Percentiles rank a stretch among this genome's conserved stretches.
phyloP scores from a whole-genome alignment of 2,113 vertebrate genomes.

The Corythornis madagascariensis region DNA sequence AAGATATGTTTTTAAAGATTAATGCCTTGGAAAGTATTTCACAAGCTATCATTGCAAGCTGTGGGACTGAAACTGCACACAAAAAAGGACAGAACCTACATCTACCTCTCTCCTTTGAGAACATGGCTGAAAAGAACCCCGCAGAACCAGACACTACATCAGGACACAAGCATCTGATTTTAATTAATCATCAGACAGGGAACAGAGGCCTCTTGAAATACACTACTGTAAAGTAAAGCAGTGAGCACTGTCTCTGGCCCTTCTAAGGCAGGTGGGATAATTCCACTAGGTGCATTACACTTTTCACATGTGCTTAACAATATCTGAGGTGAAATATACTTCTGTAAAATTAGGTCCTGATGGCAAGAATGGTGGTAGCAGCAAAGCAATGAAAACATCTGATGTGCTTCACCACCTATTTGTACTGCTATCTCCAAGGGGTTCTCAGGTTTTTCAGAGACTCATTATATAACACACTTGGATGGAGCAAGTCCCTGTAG shows the following conservation, averaged over 20 bases:
- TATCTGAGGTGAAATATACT: background rate
- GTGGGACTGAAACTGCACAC: background rate
- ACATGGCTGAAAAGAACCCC: background rate
- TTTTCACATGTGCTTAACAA: background rate
- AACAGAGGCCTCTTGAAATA: background rate
- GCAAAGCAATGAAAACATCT: background rate
- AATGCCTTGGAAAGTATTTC: constrained; percentile 22
- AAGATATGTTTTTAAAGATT: background rate
- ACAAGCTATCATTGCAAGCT: background rate
- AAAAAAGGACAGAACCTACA: background rate
- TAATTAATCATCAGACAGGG: background rate
- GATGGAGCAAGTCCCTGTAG: background rate
- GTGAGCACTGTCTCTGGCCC: background rate
- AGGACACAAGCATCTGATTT: background rate
- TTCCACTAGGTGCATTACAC: background rate
- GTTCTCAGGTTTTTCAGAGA: background rate
- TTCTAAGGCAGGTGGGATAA: background rate
- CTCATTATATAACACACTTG: background rate
- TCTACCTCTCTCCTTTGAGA: background rate
- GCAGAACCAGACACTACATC: background rate
- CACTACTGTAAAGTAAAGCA: background rate
- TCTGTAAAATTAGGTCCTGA: background rate
- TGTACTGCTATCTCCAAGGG: background rate
- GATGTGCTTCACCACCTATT: background rate
- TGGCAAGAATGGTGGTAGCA: background rate